These are phyloP conservation scores for Caenorhabditis latens DNA, from an alignment of 1,140 invertebrate species.

Conservation along the genomic window DNA sequence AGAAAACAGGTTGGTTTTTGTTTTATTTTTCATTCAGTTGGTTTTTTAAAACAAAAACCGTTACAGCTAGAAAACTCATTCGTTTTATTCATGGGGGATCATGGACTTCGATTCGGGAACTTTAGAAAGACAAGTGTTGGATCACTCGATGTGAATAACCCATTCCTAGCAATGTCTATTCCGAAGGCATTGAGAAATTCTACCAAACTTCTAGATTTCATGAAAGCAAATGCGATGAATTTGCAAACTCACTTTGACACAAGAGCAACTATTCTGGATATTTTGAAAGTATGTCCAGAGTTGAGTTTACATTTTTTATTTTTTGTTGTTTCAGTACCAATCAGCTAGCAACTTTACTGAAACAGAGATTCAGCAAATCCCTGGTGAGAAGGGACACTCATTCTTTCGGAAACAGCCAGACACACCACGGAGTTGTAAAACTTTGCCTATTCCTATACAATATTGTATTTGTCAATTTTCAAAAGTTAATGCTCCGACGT, in stretches of 20 bases:
- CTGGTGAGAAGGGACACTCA: constrained; percentile 37
- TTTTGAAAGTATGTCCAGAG: constrained; percentile 14
- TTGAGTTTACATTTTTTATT: neutral
- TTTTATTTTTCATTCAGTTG: no score
- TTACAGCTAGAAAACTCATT: constrained; percentile 65
- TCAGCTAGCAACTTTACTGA: neutral
- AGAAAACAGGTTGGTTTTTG: neutral
- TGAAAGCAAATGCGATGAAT: constrained; percentile 52
- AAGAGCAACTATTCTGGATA: constrained; percentile 52
- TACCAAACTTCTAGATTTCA: neutral
- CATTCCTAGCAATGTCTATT: constrained; percentile 60
- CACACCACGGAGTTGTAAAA: constrained; percentile 3
- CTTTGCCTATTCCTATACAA: constrained; percentile 33
- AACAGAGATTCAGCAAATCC: neutral
- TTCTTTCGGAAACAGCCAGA: constrained; percentile 26
- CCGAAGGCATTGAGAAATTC: constrained; percentile 50
- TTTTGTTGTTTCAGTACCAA: constrained; percentile 46
- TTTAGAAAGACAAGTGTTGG: constrained; percentile 56
- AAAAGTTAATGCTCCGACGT: neutral
- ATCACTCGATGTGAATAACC: constrained; percentile 61
- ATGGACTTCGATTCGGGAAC: constrained; percentile 62
- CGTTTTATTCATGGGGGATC: constrained; percentile 64
- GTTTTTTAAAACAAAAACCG: no score
- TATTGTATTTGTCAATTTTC: constrained; percentile 60
- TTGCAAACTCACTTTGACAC: constrained; percentile 59